Evolutionary conservation across 2,888 invertebrate genomes (phyloP).

Genomic region (Cephus pygmeus): DNA sequence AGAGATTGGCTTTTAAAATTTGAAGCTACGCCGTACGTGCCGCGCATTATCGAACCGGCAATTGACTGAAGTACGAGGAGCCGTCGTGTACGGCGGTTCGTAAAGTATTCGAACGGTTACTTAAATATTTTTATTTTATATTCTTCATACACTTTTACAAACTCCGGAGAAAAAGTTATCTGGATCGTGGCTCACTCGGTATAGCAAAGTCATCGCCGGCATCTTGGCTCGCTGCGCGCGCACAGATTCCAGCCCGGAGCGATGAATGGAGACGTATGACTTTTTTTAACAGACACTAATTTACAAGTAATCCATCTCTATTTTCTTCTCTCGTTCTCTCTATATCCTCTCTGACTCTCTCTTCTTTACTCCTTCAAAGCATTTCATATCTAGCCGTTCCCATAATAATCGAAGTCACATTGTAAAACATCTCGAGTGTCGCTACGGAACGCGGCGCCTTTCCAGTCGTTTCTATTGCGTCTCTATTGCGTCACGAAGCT

Average conservation of each 20-base stretch:
- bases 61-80: neutral
- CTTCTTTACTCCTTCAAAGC: neutral
- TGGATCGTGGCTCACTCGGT: neutral
- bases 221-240: neutral
- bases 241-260: neutral
- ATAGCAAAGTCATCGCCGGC: neutral
- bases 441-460: slow-evolving; percentile 5
- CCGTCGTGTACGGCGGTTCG: neutral
- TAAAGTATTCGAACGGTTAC: neutral
- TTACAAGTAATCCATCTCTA: neutral
- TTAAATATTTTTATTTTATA: neutral
- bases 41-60: slow-evolving; percentile 19
- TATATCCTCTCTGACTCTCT: neutral
- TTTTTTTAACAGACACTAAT: slow-evolving; percentile 4
- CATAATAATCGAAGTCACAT: neutral
- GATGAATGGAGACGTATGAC: slow-evolving; percentile 1
- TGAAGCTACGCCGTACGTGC: slow-evolving; percentile 25
- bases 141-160: neutral
- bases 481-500: slow-evolving; percentile 46
- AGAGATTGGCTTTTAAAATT: slow-evolving; percentile 30
- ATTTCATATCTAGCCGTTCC: neutral
- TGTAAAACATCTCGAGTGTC: neutral
- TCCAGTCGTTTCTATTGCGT: slow-evolving; percentile 28
- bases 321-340: neutral
- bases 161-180: neutral